Conservation (phyloP, 2,113 vertebrate species). For the Epinephelus cyanopodus region DNA sequence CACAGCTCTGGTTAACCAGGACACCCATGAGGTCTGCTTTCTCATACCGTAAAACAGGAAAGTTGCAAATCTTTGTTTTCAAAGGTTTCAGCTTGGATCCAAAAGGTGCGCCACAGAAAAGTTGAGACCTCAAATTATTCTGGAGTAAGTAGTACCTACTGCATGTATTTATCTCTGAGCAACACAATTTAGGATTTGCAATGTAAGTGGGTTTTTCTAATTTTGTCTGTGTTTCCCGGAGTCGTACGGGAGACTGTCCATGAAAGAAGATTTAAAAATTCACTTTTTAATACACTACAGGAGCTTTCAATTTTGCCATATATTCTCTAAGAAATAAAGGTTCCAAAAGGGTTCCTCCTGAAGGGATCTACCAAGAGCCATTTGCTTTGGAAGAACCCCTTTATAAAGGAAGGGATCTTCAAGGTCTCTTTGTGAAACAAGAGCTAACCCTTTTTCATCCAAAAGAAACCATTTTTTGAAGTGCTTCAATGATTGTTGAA, state of each 20-base stretch:
- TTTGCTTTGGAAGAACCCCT: too few species aligned
- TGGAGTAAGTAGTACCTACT: not conserved
- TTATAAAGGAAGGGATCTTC: too few species aligned
- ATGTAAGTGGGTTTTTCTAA: not conserved
- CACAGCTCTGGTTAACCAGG: slow-evolving; percentile 61
- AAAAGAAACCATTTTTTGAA: too few species aligned
- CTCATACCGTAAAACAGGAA: slow-evolving; percentile 44
- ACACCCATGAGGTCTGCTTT: slow-evolving; percentile 51
- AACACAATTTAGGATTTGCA: slow-evolving; percentile 12
- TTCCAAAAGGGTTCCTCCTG: too few species aligned
- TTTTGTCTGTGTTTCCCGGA: not conserved
- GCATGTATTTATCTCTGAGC: slow-evolving; percentile 4
- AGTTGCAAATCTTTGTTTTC: slow-evolving; percentile 53
- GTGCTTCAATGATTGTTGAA: too few species aligned
- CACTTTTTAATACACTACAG: not conserved
- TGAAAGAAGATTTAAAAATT: not conserved
- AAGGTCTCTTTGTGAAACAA: too few species aligned
- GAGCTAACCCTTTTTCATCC: too few species aligned
- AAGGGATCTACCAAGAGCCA: too few species aligned
- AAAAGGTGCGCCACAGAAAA: slow-evolving; percentile 41
- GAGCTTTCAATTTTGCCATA: not conserved
- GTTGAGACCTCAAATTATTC: slow-evolving; percentile 36
- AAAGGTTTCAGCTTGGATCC: slow-evolving; percentile 13
- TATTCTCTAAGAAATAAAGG: too few species aligned
- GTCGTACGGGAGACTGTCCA: not conserved